Evolutionary conservation across 1,140 invertebrate species (phyloP).

Genomic region (Anadara kagoshimensis): DNA sequence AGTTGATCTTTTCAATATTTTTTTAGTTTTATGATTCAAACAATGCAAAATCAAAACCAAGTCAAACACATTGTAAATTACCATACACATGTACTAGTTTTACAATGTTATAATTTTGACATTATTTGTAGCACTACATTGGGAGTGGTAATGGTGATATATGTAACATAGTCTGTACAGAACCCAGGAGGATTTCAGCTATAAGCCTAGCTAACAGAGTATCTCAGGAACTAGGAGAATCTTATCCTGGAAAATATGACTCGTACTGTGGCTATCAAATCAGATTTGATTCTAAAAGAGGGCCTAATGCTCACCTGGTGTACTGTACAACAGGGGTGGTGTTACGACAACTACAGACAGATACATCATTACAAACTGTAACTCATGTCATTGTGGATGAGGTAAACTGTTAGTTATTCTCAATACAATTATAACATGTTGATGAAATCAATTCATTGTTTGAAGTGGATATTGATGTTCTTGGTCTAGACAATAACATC

Average conservation of each 20-base stretch:
- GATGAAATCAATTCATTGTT: too few species aligned
- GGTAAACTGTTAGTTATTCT: slow-evolving; percentile 35
- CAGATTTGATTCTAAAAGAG: slow-evolving; percentile 63
- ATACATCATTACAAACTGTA: slow-evolving; percentile 70
- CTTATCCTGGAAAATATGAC: slow-evolving; percentile 60
- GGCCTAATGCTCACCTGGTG: slow-evolving; percentile 54
- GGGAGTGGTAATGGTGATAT: slow-evolving; percentile 76
- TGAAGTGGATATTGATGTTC: too few species aligned
- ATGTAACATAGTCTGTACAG: slow-evolving; percentile 93
- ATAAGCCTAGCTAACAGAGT: slow-evolving; percentile 96
- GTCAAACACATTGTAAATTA: too few species aligned
- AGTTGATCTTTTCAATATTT: too few species aligned
- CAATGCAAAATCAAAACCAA: too few species aligned
- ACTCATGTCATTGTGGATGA: slow-evolving; percentile 71
- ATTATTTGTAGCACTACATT: slow-evolving; percentile 55
- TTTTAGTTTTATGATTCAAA: too few species aligned
- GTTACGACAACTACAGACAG: slow-evolving; percentile 76
- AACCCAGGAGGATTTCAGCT: slow-evolving; percentile 96
- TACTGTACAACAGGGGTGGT: slow-evolving; percentile 72
- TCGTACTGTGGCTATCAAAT: slow-evolving; percentile 71
- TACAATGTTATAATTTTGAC: too few species aligned
- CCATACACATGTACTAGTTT: too few species aligned
- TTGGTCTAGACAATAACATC: too few species aligned
- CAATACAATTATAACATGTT: too few species aligned
- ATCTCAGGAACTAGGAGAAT: slow-evolving; percentile 87